These are phyloP conservation scores for Achatina immaculata DNA, from an alignment of 1,140 invertebrate genomes.

Conservation along the genomic window DNA sequence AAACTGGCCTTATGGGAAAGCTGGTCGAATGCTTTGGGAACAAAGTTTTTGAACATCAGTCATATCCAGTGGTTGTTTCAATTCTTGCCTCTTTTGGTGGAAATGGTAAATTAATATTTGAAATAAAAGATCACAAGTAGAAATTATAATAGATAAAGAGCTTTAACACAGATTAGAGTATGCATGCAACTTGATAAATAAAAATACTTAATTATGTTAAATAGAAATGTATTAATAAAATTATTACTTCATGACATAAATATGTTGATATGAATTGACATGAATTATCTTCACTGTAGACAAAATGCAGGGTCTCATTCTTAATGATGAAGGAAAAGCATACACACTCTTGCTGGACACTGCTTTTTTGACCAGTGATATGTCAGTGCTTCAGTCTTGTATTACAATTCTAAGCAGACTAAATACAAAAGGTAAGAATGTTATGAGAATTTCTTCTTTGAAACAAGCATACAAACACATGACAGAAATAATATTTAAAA, in stretches of 20 bases:
- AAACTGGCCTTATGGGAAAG: conserved; percentile 3
- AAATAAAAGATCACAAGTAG: too few species aligned
- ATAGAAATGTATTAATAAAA: background rate
- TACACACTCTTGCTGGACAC: conserved; percentile 24
- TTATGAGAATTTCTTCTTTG: too few species aligned
- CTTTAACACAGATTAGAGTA: too few species aligned
- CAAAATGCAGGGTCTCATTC: background rate
- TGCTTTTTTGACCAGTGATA: conserved; percentile 26
- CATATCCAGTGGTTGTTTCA: background rate
- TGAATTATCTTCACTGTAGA: background rate
- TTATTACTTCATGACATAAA: background rate
- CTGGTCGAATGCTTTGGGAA: conserved; percentile 4
- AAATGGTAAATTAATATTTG: background rate
- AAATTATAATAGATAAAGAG: too few species aligned
- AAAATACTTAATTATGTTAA: background rate
- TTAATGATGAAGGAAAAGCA: conserved; percentile 1
- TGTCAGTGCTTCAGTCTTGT: conserved; percentile 9
- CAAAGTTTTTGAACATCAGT: background rate
- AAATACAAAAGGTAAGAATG: conserved; percentile 4
- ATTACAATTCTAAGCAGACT: conserved; percentile 3
- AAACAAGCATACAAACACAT: too few species aligned
- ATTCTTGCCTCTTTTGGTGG: conserved; percentile 8
- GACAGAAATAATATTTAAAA: too few species aligned
- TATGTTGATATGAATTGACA: background rate
- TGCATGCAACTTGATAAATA: too few species aligned